These are phyloP conservation scores for Dorcus parallelipipedus DNA, from an alignment of 2,888 invertebrate genomes.

Conservation along the genomic window DNA sequence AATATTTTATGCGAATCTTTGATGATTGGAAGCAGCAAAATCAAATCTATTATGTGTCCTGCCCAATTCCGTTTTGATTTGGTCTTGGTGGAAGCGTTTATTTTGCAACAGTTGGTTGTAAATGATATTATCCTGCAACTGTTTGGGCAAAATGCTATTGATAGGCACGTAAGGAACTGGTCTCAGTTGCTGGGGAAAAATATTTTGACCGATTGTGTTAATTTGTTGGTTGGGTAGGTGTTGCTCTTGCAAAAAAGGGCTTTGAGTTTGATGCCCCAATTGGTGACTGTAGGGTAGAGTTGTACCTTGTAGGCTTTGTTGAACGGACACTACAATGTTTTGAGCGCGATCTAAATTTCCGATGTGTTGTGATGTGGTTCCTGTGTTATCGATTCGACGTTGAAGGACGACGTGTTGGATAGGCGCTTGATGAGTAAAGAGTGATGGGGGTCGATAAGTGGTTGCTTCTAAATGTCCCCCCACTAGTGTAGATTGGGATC, in stretches of 20 bases:
- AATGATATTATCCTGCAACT: slow-evolving; percentile 4
- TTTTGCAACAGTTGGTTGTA: slow-evolving; percentile 33
- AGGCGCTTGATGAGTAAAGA: slow-evolving; percentile 25
- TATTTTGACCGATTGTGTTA: slow-evolving; percentile 6
- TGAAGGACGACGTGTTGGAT: slow-evolving; percentile 24
- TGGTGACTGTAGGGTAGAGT: not conserved
- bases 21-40: slow-evolving; percentile 23
- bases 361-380: slow-evolving; percentile 6
- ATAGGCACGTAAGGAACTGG: slow-evolving; percentile 35
- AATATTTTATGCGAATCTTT: slow-evolving; percentile 1
- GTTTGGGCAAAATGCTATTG: slow-evolving; percentile 27
- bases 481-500: slow-evolving; percentile 27
- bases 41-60: slow-evolving; percentile 40
- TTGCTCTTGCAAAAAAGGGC: slow-evolving; percentile 9
- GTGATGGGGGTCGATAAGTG: slow-evolving; percentile 45
- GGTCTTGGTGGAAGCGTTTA: slow-evolving; percentile 33
- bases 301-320: slow-evolving; percentile 26
- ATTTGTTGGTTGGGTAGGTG: slow-evolving; percentile 32
- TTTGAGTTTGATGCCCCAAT: slow-evolving; percentile 30
- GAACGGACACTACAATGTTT: slow-evolving; percentile 15
- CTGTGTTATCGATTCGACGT: slow-evolving; percentile 19
- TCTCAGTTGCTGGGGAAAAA: slow-evolving; percentile 16
- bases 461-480: slow-evolving; percentile 48
- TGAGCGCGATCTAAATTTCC: slow-evolving; percentile 8
- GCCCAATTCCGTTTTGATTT: slow-evolving; percentile 34